Evolutionary conservation across 2,113 vertebrate species (phyloP).

Genomic region (Setophaga coronata): DNA sequence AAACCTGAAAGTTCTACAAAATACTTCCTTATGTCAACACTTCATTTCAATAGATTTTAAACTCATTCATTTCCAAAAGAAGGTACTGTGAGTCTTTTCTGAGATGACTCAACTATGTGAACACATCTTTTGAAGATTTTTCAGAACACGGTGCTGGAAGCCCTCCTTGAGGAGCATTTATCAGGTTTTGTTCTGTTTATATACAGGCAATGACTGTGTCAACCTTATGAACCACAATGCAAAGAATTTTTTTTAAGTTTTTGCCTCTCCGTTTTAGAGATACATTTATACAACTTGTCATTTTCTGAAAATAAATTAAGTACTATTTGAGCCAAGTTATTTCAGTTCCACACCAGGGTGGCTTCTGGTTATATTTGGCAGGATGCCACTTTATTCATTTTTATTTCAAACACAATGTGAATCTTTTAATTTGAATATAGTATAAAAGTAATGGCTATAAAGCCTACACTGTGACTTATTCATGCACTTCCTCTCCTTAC

Average conservation of each 20-base stretch:
- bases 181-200: conserved; percentile 59
- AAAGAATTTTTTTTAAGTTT: conserved; percentile 41
- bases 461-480: conserved; percentile 50
- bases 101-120: background rate
- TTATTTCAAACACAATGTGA: conserved; percentile 75
- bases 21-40: conserved; percentile 72
- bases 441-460: conserved; percentile 48
- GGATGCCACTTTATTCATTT: conserved; percentile 71
- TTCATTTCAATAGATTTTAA: conserved; percentile 65
- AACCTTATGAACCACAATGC: conserved; percentile 33
- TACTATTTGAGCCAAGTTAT: conserved; percentile 74
- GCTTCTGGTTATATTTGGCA: conserved; percentile 73
- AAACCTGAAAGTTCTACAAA: conserved; percentile 66
- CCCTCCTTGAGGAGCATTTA: conserved; percentile 21
- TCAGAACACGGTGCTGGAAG: conserved; percentile 3
- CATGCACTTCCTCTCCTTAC: conserved; percentile 18
- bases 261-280: conserved; percentile 69
- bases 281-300: conserved; percentile 73
- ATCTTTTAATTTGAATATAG: conserved; percentile 72
- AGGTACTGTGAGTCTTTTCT: conserved; percentile 46
- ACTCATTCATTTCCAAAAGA: conserved; percentile 53
- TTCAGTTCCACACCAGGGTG: conserved; percentile 69
- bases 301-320: conserved; percentile 77
- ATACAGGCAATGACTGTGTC: background rate
- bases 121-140: conserved; percentile 54